Conservation (phyloP, 2,113 vertebrate genomes). For the Entomyzon cyanotis region DNA sequence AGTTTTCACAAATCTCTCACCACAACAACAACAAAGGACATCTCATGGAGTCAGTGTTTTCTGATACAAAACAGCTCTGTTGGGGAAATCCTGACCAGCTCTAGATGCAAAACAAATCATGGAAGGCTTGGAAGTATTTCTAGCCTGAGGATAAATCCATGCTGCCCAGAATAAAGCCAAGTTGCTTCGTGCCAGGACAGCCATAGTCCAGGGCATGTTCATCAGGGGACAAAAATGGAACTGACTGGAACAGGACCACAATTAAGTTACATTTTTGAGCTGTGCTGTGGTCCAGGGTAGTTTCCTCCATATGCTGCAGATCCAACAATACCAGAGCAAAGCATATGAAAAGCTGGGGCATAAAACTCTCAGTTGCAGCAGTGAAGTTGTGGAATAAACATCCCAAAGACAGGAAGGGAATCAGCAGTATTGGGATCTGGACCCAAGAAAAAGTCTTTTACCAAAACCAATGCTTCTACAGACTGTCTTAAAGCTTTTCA, state of each 20-base stretch:
- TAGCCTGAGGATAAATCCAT: not conserved
- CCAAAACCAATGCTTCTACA: not conserved
- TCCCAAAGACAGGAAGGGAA: not conserved
- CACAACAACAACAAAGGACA: not conserved
- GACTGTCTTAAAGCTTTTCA: not conserved
- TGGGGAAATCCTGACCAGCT: not conserved
- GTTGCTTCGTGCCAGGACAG: not conserved
- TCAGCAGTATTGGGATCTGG: not conserved
- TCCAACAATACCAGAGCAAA: not conserved
- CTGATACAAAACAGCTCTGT: not conserved
- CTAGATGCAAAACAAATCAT: not conserved
- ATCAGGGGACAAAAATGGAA: not conserved
- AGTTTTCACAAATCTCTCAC: not conserved
- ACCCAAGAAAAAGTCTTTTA: not conserved
- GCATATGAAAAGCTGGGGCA: not conserved
- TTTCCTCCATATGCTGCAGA: not conserved
- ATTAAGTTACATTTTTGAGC: not conserved
- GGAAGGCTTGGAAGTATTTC: not conserved
- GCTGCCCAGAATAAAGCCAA: not conserved
- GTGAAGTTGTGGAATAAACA: not conserved
- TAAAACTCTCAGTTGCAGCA: not conserved
- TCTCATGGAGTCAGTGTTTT: not conserved
- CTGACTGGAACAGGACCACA: accelerated
- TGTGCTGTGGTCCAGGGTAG: not conserved
- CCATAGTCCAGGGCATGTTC: not conserved